A percentile compares a stretch with the other conserved stretches of the same genome.
These are phyloP conservation scores for Holcopasites calliopsidis DNA, from an alignment of 1,140 invertebrate genomes.

Conservation along the genomic window DNA sequence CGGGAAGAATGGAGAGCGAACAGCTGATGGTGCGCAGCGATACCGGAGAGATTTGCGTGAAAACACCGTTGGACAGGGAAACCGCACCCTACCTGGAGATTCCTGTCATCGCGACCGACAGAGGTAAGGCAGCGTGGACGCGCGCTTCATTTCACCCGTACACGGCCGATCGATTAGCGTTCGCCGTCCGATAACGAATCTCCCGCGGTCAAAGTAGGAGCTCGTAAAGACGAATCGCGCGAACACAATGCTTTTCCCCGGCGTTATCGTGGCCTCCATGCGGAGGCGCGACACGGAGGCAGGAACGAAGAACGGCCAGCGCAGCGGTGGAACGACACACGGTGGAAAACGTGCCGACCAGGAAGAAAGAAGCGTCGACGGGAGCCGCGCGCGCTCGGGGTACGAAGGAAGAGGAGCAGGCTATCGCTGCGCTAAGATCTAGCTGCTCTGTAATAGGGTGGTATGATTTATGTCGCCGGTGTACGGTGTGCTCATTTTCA, in stretches of 20 bases:
- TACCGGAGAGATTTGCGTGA: slow-evolving; percentile 94
- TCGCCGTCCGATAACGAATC: slow-evolving; percentile 30
- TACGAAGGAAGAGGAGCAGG: slow-evolving; percentile 48
- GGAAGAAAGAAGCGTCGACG: slow-evolving; percentile 29
- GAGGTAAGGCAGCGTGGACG: no score
- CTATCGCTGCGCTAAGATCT: slow-evolving; percentile 72
- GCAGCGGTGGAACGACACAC: slow-evolving; percentile 12
- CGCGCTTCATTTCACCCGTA: neutral
- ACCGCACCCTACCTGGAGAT: slow-evolving; percentile 92
- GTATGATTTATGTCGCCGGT: slow-evolving; percentile 75
- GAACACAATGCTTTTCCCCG: slow-evolving; percentile 40
- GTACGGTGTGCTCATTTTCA: slow-evolving; percentile 65
- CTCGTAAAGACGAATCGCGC: neutral
- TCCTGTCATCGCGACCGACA: slow-evolving; percentile 95
- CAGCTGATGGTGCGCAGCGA: slow-evolving; percentile 90
- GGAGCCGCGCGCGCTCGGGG: slow-evolving; percentile 14
- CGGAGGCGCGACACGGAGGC: slow-evolving; percentile 16
- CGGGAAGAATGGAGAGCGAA: slow-evolving; percentile 83
- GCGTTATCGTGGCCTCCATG: slow-evolving; percentile 11
- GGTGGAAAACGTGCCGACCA: slow-evolving; percentile 30
- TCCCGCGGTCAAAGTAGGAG: slow-evolving; percentile 31
- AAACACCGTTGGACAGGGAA: slow-evolving; percentile 92
- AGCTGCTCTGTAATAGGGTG: slow-evolving; percentile 74
- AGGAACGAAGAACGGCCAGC: slow-evolving; percentile 3
- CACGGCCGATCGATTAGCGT: slow-evolving; percentile 39